phyloP scores from a whole-genome alignment of 2,888 invertebrate species.

The Crossocerus cetratus region DNA sequence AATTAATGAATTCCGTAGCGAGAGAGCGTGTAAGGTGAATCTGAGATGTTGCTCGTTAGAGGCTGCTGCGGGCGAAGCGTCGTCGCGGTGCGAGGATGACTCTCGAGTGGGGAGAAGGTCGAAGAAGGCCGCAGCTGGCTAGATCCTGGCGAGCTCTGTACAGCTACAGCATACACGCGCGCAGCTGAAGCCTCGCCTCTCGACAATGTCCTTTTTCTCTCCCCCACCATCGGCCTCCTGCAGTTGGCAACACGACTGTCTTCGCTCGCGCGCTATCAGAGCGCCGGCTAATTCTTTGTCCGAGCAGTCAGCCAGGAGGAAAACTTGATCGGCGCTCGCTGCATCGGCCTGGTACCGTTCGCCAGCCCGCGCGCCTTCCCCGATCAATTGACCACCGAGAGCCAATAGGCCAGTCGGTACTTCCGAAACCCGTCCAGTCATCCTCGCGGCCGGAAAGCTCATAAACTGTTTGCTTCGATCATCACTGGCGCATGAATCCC shows the following conservation, averaged over 20 bases:
- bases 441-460: no score
- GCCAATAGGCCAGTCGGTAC: no score
- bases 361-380: constrained; percentile 5
- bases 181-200: constrained; percentile 43
- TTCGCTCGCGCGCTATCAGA: constrained; percentile 30
- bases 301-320: constrained; percentile 35
- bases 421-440: no score
- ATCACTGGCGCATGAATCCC: no score
- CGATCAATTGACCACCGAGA: no score
- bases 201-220: constrained; percentile 46
- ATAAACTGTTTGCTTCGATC: no score
- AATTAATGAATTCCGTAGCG: no score
- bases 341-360: constrained; percentile 12
- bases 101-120: constrained; percentile 70
- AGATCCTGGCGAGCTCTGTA: constrained; percentile 51
- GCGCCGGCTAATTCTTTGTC: constrained; percentile 45
- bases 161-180: constrained; percentile 39
- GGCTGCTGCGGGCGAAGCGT: constrained; percentile 27
- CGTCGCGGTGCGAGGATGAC: constrained; percentile 33
- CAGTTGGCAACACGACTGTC: constrained; percentile 61
- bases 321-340: background rate
- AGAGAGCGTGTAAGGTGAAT: background rate
- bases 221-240: constrained; percentile 26
- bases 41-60: constrained; percentile 34
- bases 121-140: constrained; percentile 74